phyloP scores from a whole-genome alignment of 2,888 invertebrate species.

The Molanna angustata region DNA sequence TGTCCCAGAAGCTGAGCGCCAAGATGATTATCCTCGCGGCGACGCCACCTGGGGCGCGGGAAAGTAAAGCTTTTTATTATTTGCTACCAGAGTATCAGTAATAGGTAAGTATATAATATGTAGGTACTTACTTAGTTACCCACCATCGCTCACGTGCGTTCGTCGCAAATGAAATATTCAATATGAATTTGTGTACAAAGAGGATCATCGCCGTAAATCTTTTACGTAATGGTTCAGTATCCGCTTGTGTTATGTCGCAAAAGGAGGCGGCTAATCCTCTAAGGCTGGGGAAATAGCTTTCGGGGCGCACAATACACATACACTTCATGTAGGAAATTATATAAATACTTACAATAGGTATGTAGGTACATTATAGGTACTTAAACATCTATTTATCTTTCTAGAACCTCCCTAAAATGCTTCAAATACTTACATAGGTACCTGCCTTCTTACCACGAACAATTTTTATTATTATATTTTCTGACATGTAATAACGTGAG shows the following conservation, averaged over 20 bases:
- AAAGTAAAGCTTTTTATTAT: slow-evolving; percentile 24
- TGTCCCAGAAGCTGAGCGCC: slow-evolving; percentile 31
- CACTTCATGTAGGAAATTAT: too few species aligned
- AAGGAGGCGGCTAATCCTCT: slow-evolving; percentile 14
- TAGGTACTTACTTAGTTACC: slow-evolving; percentile 1
- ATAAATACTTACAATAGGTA: too few species aligned
- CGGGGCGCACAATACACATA: not conserved
- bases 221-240: slow-evolving; percentile 11
- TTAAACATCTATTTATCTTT: too few species aligned
- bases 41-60: slow-evolving; percentile 29
- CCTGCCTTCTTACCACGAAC: too few species aligned
- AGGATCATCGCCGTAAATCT: slow-evolving; percentile 18
- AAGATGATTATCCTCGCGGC: slow-evolving; percentile 30
- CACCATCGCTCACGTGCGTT: slow-evolving; percentile 8
- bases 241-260: slow-evolving; percentile 9
- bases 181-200: slow-evolving; percentile 20
- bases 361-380: too few species aligned
- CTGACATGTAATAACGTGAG: too few species aligned
- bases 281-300: slow-evolving; percentile 1
- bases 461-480: too few species aligned
- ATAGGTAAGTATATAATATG: too few species aligned
- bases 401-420: too few species aligned
- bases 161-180: slow-evolving; percentile 17
- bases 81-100: too few species aligned
- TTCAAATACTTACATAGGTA: too few species aligned